Base-by-base conservation (phyloP, 92 coral and sea anemone species). In the Epizoanthus illoricatus region DNA sequence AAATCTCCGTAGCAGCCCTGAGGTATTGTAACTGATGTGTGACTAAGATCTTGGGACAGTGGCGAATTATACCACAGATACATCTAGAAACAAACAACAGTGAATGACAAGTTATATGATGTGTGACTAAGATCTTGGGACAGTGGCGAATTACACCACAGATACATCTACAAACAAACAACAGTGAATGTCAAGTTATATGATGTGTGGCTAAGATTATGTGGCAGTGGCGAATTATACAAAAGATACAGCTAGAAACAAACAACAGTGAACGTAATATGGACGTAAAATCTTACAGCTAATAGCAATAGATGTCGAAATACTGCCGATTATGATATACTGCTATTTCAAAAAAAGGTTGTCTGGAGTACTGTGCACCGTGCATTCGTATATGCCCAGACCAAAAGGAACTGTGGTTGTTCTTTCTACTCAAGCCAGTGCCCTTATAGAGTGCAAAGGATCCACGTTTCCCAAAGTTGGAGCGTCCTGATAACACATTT, bases 1-100 rank as follows among this genome's bases (percentile, higher is more conserved):
- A 33, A 80, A 92, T 86, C 87, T 88, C 89, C 17, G 87, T 84
- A 33, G 97, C 97, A 33, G 87, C 75, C 74, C 88, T 86, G 65
- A 92, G 86, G 49, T 75, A 88, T 81, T 92, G 93, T 28, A 92
- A 90, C 67, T 92, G 97, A 55, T 90, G 91, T 15, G 93, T 92
- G 47, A 88, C 97, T 12, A 92, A 84, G 21, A 92, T 86, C 75
- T 87, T 85, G 3, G 97, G 97, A 69, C 92, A 87, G 5, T 92
- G 92, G 6, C 86, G 71, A 11, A 92, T 73, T 33, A 92, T 45
- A 54, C 97, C 97, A 65, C 79, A 79, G 81, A 92, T 92, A 42
- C 93, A 92, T 33, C 97, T 92, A 81, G n/a, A 13, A 47, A n/a
- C 21, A 78, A 64, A 23, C 8, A 56, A 20, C 70, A 60, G 59